A percentile compares a stretch with the other conserved stretches of the same genome.
Evolutionary conservation across 2,888 invertebrate species (phyloP).

Genomic region (Cephus nigrinus): DNA sequence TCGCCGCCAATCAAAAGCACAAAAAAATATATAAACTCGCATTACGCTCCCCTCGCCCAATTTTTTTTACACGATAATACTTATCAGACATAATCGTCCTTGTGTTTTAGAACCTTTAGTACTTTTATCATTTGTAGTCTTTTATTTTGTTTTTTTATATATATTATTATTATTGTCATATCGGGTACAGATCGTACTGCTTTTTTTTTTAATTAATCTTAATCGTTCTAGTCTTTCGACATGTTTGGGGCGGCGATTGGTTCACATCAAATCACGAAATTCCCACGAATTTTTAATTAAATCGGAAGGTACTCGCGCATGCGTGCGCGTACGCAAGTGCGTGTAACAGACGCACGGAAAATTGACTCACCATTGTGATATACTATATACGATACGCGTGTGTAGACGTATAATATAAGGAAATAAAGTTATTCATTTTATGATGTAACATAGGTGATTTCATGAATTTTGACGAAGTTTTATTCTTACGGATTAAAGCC

Average conservation of each 20-base stretch:
- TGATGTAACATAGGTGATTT: not conserved
- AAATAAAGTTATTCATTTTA: not conserved
- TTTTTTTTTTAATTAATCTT: constrained; percentile 48
- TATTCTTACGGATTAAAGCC: constrained; percentile 22
- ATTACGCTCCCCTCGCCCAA: not conserved
- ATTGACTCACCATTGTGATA: not conserved
- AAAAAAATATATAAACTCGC: constrained; percentile 1
- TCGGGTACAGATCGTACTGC: constrained; percentile 11
- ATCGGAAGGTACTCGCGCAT: not conserved
- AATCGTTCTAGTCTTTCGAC: constrained; percentile 64
- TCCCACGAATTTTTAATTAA: not conserved
- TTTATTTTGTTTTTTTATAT: constrained; percentile 18
- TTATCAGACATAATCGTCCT: not conserved
- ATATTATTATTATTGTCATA: constrained; percentile 26
- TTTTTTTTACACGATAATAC: not conserved
- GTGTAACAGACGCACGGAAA: not conserved
- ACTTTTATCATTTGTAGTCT: not conserved
- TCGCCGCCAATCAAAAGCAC: constrained; percentile 7
- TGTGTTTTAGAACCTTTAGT: not conserved
- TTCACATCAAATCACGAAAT: constrained; percentile 13
- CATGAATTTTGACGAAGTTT: constrained; percentile 21
- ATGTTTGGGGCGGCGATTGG: constrained; percentile 54
- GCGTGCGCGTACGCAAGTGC: not conserved
- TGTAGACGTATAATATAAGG: not conserved
- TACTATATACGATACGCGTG: not conserved